Conservation (phyloP, 2,113 vertebrate species). For the Periophthalmodon schlosseri region DNA sequence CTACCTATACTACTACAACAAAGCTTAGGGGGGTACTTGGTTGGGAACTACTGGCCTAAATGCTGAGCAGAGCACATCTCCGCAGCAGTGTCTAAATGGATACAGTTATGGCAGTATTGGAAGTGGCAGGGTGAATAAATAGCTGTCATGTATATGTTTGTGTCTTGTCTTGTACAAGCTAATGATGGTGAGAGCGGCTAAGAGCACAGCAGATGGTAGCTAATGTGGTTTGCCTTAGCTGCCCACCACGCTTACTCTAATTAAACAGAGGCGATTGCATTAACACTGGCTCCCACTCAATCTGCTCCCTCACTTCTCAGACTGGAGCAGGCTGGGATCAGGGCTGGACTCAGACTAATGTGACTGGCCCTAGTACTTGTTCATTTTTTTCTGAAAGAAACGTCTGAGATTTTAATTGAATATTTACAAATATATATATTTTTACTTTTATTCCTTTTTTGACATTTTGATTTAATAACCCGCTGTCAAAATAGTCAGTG, state of each 20-base stretch:
- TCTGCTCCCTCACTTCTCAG: slow-evolving; percentile 56
- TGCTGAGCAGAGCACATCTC: slow-evolving; percentile 11
- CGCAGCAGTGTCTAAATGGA: slow-evolving; percentile 37
- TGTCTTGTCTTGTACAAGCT: slow-evolving; percentile 65
- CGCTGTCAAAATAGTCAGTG: too few species aligned
- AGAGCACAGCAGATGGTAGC: slow-evolving; percentile 71
- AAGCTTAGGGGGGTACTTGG: too few species aligned
- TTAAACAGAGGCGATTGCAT: slow-evolving; percentile 76
- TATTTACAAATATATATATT: too few species aligned
- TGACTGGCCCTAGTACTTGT: slow-evolving; percentile 15
- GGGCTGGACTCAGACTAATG: slow-evolving; percentile 35
- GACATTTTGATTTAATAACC: too few species aligned
- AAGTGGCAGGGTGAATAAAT: slow-evolving; percentile 70
- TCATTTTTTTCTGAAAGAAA: too few species aligned
- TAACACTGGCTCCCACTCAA: slow-evolving; percentile 60
- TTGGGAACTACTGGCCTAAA: too few species aligned
- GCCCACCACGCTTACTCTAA: slow-evolving; percentile 71
- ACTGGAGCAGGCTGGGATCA: slow-evolving; percentile 14
- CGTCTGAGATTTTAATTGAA: too few species aligned
- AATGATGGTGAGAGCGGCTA: slow-evolving; percentile 62
- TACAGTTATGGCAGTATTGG: slow-evolving; percentile 51
- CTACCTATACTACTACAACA: too few species aligned
- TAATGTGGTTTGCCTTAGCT: slow-evolving; percentile 71
- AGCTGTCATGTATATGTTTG: slow-evolving; percentile 72
- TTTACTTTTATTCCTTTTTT: too few species aligned